Conservation (phyloP, 2,888 invertebrate genomes). For the Drosophila mimica region DNA sequence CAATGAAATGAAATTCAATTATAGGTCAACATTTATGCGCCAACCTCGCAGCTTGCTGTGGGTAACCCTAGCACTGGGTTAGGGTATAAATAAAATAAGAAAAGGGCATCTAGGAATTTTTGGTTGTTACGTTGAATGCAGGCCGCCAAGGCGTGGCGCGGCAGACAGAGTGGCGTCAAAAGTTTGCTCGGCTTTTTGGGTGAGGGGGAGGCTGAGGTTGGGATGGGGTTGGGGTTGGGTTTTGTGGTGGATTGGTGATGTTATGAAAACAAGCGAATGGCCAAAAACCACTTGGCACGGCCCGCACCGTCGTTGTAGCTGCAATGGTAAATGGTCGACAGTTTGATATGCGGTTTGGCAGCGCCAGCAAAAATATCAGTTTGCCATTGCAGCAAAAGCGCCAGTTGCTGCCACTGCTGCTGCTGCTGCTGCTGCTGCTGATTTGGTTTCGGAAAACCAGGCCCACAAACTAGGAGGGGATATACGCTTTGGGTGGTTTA, state of each 20-base stretch:
- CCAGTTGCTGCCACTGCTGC: conserved; percentile 42
- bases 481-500: conserved; percentile 32
- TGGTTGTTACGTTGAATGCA: conserved; percentile 64
- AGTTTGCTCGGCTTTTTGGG: conserved; percentile 51
- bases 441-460: conserved; percentile 63
- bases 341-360: conserved; percentile 80
- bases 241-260: conserved; percentile 26
- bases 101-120: conserved; percentile 74
- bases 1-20: too few species aligned
- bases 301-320: conserved; percentile 72
- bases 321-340: conserved; percentile 76
- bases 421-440: conserved; percentile 23
- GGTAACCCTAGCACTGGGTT: not conserved
- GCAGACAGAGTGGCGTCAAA: conserved; percentile 78
- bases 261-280: conserved; percentile 78
- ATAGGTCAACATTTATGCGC: not conserved
- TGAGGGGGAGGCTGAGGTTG: not conserved
- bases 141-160: conserved; percentile 78
- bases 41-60: not conserved
- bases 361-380: conserved; percentile 79
- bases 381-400: conserved; percentile 53
- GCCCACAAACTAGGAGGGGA: not conserved
- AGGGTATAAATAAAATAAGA: conserved; percentile 54
- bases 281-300: conserved; percentile 79
- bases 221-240: not conserved